Evolutionary conservation across 1,140 invertebrate genomes (phyloP).

Genomic region (Armadillidium nasatum): DNA sequence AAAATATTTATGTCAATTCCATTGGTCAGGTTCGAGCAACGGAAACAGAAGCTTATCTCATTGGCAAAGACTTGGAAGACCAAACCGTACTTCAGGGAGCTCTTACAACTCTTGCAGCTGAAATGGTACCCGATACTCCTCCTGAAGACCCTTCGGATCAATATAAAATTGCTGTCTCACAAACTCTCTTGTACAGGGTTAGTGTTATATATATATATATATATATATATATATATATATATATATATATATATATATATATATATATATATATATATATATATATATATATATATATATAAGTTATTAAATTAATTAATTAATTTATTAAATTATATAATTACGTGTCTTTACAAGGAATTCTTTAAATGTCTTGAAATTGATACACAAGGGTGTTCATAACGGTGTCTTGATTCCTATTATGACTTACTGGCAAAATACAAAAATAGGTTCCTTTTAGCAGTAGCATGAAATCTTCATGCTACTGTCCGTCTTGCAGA

Average conservation of each 20-base stretch:
- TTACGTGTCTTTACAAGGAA: too few relatives aligned
- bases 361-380: too few relatives aligned
- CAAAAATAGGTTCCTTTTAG: too few relatives aligned
- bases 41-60: conserved; percentile 5
- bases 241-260: conserved; percentile 25
- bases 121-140: background rate
- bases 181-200: conserved; percentile 19
- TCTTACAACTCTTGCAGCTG: background rate
- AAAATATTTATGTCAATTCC: background rate
- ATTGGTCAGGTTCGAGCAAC: background rate
- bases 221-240: conserved; percentile 31
- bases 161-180: conserved; percentile 5
- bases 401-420: too few relatives aligned
- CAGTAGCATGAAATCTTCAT: too few relatives aligned
- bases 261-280: conserved; percentile 14
- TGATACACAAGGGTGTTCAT: too few relatives aligned
- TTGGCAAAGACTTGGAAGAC: conserved; percentile 19
- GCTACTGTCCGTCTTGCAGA: too few relatives aligned
- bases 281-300: conserved; percentile 1
- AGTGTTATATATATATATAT: conserved; percentile 13
- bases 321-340: too few relatives aligned
- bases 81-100: background rate
- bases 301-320: too few relatives aligned
- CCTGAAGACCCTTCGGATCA: background rate
- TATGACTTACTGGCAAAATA: too few relatives aligned